Base-by-base conservation (phyloP, 2,797 vertebrate genomes). In the Danio jaintianensis region DNA sequence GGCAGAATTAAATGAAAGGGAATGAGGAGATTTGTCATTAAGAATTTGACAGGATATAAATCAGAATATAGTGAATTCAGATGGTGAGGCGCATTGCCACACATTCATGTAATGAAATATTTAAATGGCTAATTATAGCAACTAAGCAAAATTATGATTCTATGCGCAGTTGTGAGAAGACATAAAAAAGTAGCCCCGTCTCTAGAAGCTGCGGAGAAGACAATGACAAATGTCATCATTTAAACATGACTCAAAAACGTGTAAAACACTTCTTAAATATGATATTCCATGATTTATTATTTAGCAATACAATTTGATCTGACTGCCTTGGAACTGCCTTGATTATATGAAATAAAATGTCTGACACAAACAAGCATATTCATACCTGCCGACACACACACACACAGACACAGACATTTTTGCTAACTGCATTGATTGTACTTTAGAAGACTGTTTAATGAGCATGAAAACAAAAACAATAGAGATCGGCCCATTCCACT, bases 401-500 rank as follows among this genome's bases (percentile, higher is more conserved):
- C 61, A 80, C 20, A 68, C 55, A 72, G 16, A 58, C 66, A 47
- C 36, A 70, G 56, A 58, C 45, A 70, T 47, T 62, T 53, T 50
- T 56, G 74, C 71, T 80, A 83, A 70, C 61, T 79, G 75, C 83
- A 90, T 88, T 87, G 87, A 88, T 89, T 87, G 85, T 82, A 83
- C 84, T 86, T 89, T 86, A 18, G 86, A 87, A 86, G 84, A 83
- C 75, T 80, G 81, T 75, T 86, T 87, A 89, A 90, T 86, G 85
- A 90, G 85, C 80, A 79, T 56, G 85, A 78, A 83, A 85, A 84
- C 80, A 81, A 83, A 83, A 82, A 85, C 87, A 84, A 86, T 84
- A 85, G 77, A 79, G 87, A 89, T 82, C 75, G 78, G 82, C 58
- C 43, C 52, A 72, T 73, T 79, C 87, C 83, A 79, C 61, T 59